phyloP scores from a whole-genome alignment of 2,113 vertebrate species.

The Gymnarchus niloticus region DNA sequence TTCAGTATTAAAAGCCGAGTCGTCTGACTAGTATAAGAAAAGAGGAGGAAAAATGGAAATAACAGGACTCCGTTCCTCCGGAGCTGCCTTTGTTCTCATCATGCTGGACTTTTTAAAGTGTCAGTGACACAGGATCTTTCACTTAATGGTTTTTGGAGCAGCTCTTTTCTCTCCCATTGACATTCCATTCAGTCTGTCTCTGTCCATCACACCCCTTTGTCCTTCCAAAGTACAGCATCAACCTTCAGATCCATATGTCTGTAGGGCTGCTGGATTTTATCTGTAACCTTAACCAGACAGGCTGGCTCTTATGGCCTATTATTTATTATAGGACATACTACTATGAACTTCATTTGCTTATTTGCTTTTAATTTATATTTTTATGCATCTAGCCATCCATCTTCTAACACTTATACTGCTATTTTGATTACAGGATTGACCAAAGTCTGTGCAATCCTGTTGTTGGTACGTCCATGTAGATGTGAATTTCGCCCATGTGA shows the following conservation, averaged over 20 bases:
- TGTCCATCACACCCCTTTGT: neutral
- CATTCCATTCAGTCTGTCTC: neutral
- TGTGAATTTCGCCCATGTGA: too few relatives aligned
- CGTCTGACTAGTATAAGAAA: neutral
- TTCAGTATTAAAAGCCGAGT: neutral
- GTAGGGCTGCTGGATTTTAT: too few relatives aligned
- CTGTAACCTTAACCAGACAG: neutral
- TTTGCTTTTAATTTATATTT: too few relatives aligned
- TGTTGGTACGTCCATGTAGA: too few relatives aligned
- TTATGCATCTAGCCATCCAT: neutral
- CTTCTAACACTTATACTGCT: neutral
- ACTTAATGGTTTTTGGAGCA: neutral
- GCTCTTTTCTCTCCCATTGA: neutral
- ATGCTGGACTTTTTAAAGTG: neutral
- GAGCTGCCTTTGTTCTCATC: slow-evolving; percentile 7
- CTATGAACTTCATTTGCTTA: neutral
- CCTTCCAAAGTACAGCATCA: slow-evolving; percentile 1
- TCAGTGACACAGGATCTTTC: neutral
- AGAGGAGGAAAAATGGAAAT: neutral
- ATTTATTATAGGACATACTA: neutral
- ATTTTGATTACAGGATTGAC: too few relatives aligned
- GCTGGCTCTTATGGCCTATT: neutral
- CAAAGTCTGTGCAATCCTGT: too few relatives aligned
- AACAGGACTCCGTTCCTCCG: neutral
- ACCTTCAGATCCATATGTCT: neutral